These are phyloP conservation scores for Nemapogon koenigi DNA, from an alignment of 2,888 invertebrate species.

Conservation along the genomic window DNA sequence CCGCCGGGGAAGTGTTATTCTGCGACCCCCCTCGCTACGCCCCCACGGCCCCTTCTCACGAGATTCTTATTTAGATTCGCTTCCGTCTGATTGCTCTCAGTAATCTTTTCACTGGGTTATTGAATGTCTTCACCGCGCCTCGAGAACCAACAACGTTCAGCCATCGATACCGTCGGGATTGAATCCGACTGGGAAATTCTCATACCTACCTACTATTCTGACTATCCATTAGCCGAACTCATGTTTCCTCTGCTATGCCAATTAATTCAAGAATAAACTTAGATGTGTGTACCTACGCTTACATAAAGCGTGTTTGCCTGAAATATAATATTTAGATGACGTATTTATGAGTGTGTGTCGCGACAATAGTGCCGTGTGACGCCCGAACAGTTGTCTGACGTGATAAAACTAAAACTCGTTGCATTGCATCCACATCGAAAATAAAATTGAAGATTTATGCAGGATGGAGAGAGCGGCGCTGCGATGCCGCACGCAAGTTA, in stretches of 20 bases:
- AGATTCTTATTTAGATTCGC: conserved; percentile 67
- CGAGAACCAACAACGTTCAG: conserved; percentile 30
- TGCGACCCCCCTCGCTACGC: conserved; percentile 26
- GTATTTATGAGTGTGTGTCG: too few relatives aligned
- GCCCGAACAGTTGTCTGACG: background rate
- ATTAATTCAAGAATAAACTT: too few relatives aligned
- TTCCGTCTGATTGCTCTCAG: conserved; percentile 65
- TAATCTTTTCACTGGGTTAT: conserved; percentile 65
- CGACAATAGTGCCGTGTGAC: background rate
- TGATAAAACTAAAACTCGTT: conserved; percentile 28
- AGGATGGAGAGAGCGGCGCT: conserved; percentile 52
- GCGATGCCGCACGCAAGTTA: conserved; percentile 58
- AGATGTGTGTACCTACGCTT: too few relatives aligned
- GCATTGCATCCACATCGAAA: conserved; percentile 55
- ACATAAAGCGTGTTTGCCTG: too few relatives aligned
- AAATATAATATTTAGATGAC: too few relatives aligned
- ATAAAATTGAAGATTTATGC: conserved; percentile 61
- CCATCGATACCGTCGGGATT: conserved; percentile 29
- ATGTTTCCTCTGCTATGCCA: too few relatives aligned
- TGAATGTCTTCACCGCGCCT: conserved; percentile 60
- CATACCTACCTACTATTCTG: too few relatives aligned
- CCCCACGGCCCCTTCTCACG: conserved; percentile 52
- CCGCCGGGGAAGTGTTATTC: conserved; percentile 45
- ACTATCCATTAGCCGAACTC: too few relatives aligned
- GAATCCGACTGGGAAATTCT: background rate